Percentiles rank a stretch among this genome's conserved stretches.
phyloP scores from a whole-genome alignment of 2,888 invertebrate genomes.

The Latheticus oryzae region DNA sequence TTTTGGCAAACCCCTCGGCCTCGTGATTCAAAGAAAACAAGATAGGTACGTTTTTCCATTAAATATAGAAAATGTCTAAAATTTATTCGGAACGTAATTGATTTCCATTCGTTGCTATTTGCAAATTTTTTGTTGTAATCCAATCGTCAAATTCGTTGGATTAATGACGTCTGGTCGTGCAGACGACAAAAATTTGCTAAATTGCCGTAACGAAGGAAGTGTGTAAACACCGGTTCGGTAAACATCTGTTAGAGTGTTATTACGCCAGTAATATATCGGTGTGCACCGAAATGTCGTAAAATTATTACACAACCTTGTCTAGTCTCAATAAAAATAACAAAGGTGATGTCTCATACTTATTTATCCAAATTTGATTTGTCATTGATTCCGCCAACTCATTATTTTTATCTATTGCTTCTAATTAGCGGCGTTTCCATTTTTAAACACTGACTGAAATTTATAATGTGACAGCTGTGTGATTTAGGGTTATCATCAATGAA shows the following conservation, averaged over 20 bases:
- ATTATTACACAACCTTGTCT: slow-evolving; percentile 31
- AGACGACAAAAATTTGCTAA: slow-evolving; percentile 33
- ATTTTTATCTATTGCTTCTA: slow-evolving; percentile 31
- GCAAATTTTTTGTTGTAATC: slow-evolving; percentile 11
- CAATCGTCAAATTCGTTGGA: slow-evolving; percentile 13
- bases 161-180: slow-evolving; percentile 17
- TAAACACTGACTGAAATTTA: slow-evolving; percentile 23
- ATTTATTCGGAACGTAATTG: too few relatives aligned
- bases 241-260: slow-evolving; percentile 30
- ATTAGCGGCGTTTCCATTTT: slow-evolving; percentile 24
- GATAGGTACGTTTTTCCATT: too few relatives aligned
- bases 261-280: slow-evolving; percentile 23
- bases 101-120: too few relatives aligned
- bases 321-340: slow-evolving; percentile 26
- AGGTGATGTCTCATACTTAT: slow-evolving; percentile 1
- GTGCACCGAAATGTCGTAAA: slow-evolving; percentile 29
- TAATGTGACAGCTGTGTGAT: slow-evolving; percentile 24
- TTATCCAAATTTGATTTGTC: slow-evolving; percentile 29
- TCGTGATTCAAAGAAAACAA: too few relatives aligned
- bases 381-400: slow-evolving; percentile 28
- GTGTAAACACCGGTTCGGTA: slow-evolving; percentile 25
- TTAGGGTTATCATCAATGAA: slow-evolving; percentile 29
- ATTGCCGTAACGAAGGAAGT: slow-evolving; percentile 32
- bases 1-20: too few relatives aligned
- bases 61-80: too few relatives aligned